Evolutionary conservation across 2,888 invertebrate genomes (phyloP).

Genomic region (Lepidochrysops patricia): DNA sequence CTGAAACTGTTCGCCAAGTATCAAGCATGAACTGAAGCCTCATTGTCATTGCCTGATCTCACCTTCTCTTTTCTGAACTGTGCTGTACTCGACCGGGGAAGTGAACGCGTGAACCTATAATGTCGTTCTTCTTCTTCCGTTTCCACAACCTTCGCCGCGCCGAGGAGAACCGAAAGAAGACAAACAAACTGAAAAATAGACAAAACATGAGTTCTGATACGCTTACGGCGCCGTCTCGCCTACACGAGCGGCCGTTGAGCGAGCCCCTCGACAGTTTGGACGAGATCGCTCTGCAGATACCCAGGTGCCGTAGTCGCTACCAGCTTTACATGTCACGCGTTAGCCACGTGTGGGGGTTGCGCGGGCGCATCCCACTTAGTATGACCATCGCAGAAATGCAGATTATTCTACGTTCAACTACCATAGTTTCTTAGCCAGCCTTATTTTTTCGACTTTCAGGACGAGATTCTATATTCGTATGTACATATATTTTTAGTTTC

Average conservation of each 20-base stretch:
- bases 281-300: conserved; percentile 93
- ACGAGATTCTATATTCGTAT: too few species aligned
- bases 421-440: too few species aligned
- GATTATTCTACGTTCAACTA: too few species aligned
- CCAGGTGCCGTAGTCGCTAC: conserved; percentile 77
- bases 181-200: conserved; percentile 35
- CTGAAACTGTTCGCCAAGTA: too few species aligned
- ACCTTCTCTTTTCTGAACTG: conserved; percentile 11
- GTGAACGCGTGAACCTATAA: conserved; percentile 66
- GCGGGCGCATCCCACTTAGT: too few species aligned
- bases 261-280: conserved; percentile 92
- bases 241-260: conserved; percentile 88
- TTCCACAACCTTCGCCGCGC: conserved; percentile 92
- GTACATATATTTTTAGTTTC: too few species aligned
- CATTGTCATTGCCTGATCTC: conserved; percentile 6
- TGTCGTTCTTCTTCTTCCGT: conserved; percentile 97
- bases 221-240: conserved; percentile 84
- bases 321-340: conserved; percentile 32
- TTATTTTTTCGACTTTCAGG: too few species aligned
- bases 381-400: too few species aligned
- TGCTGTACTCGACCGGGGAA: neutral
- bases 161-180: conserved; percentile 75
- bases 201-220: conserved; percentile 65
- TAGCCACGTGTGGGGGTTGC: neutral
- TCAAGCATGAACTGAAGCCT: too few species aligned